Percentiles rank a stretch among this genome's conserved stretches.
phyloP scores from a whole-genome alignment of 2,797 vertebrate species.

The Gobionotothen gibberifrons region DNA sequence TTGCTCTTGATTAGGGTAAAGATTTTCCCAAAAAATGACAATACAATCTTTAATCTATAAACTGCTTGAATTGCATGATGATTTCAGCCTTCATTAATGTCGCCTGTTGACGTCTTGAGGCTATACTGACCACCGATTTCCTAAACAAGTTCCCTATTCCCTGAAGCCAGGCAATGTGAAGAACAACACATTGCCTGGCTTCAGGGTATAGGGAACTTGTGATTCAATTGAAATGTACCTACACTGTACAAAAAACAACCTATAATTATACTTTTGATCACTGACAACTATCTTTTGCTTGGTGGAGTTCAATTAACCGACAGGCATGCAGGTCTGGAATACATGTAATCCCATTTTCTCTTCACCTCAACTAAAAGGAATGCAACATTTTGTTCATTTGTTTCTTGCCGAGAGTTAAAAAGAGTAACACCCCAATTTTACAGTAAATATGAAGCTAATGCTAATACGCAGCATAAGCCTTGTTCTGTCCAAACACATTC shows the following conservation, averaged over 20 bases:
- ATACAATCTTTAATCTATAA: neutral
- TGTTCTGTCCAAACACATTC: too few species aligned
- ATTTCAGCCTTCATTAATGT: neutral
- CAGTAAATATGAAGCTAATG: neutral
- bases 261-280: conserved; percentile 2
- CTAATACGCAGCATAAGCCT: too few species aligned
- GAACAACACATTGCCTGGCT: too few species aligned
- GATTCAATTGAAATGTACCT: too few species aligned
- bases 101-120: too few species aligned
- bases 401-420: neutral
- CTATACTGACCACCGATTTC: neutral
- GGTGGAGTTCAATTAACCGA: conserved; percentile 4
- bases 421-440: neutral
- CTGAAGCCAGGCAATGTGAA: neutral
- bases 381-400: neutral
- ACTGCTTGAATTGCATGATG: neutral
- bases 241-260: neutral
- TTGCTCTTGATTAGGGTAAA: too few species aligned
- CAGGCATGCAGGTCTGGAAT: neutral
- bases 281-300: conserved; percentile 7
- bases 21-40: too few species aligned
- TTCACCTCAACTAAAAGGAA: neutral
- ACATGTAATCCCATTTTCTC: neutral
- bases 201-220: too few species aligned
- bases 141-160: neutral